Base-by-base conservation (phyloP, 2,113 vertebrate genomes). In the Ia io region DNA sequence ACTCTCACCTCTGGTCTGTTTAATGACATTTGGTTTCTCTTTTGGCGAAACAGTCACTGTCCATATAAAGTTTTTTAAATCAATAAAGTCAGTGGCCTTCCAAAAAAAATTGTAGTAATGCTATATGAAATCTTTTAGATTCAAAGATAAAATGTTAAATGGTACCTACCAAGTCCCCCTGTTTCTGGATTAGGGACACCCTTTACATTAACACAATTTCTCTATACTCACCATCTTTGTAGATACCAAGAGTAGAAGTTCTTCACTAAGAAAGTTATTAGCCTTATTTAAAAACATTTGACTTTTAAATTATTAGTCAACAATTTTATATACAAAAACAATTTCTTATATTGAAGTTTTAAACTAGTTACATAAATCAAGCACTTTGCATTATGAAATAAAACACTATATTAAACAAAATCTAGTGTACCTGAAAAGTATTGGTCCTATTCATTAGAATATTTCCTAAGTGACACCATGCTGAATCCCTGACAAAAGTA, bases 401-500 rank as follows among this genome's bases (percentile, higher is more conserved):
- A 88, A 97, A 91, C 56, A 86, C 56, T 90, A 63, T 90, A 90
- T 95, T 93, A 73, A 92, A 97, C 95, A 80, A 84, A 92, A 83
- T 96, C 47, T 93, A 97, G 69, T 95, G 32, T 91, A 96, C 96
- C 94, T 97, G 95, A 90, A 76, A 96, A 95, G 37, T 59, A 40
- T 86, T 80, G 71, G 30, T 84, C 37, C 47, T 95, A 69, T 87
- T 92, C 47, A 93, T 97, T 97, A 97, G 94, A 96, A 96, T 44
- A 95, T 23, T 30, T 96, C 71, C 28, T 93, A 95, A 89, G 49
- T 85, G 84, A 92, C 92, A 96, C 89, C 82, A 80, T 23, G 37
- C 92, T 97, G 96, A 92, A 96, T 85, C 53, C 78, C 95, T 97
- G 95, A 97, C 91, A 97, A 97, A 97, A 98, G 67, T 96, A 94